Evolutionary conservation across 2,113 vertebrate genomes (phyloP), one percentile per base, ranked within the genome.

Genomic region (Heterocephalus glaber): DNA sequence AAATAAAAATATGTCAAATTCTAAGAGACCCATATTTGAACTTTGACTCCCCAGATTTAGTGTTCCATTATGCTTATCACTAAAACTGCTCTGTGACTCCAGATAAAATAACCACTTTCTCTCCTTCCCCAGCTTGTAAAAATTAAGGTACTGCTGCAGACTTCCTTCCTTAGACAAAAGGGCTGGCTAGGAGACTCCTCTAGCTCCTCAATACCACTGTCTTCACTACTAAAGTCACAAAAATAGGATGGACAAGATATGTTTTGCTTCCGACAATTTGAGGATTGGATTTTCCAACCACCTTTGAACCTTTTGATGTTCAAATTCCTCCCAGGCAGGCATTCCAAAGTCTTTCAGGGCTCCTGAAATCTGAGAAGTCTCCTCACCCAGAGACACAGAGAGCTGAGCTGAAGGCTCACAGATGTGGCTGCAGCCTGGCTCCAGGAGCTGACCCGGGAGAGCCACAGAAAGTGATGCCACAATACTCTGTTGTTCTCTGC

Each of bases 301-400:
- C 97, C 95, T 97, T 97, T 97, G 95, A 95, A 96, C 92, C 95
- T 96, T 97, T 97, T 97, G 97, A 97, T 97, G 97, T 96, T 95
- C 94, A 93, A 94, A 98, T 97, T 97, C 97, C 96, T 97, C 92
- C 19, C 97, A 92, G 90, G 95, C 85, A 92, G 87, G 91, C 92
- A 96, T 96, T 97, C 97, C 95, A 92, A 49, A 94, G 95, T 79
- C 95, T 97, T 88, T 90, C 95, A 88, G 95, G 95, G 88, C 97
- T 98, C 95, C 97, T 98, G 97, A 98, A 97, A 97, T 96, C 95
- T 94, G 97, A 98, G 97, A 97, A 80, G 97, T 95, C 94, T 95
- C 84, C 93, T 95, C 86, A 92, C 66, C 58, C 72, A 91, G 79
- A 92, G 92, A 95, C 87, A 44, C 0, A 13, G n/a, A 63, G 95